Evolutionary conservation across 2,113 vertebrate species (phyloP).

Genomic region (Heterotis niloticus): DNA sequence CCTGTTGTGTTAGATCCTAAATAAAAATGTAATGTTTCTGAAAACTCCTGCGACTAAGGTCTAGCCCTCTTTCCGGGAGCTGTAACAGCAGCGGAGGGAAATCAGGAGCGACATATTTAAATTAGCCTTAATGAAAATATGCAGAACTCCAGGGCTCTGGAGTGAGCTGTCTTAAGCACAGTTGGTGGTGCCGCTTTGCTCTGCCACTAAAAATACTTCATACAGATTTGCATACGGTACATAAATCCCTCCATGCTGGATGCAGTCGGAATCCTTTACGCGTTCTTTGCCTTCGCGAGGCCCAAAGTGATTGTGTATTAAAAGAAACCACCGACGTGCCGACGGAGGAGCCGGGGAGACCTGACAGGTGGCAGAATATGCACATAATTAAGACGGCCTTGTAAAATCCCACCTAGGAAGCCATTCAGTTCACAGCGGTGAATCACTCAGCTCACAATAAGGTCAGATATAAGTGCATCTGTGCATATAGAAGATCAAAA

Average conservation of each 20-base stretch:
- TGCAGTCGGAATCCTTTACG: not conserved
- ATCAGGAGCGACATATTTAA: conserved; percentile 4
- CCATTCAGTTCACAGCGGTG: no score
- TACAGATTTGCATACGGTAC: conserved; percentile 14
- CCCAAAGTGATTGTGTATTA: not conserved
- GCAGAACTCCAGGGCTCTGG: not conserved
- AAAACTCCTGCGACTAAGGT: not conserved
- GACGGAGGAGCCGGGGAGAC: not conserved
- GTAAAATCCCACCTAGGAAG: not conserved
- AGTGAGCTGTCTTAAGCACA: conserved; percentile 5
- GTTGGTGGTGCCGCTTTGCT: conserved; percentile 11
- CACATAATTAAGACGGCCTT: conserved; percentile 13
- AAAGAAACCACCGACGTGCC: not conserved
- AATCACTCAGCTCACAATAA: not conserved
- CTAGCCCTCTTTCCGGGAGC: not conserved
- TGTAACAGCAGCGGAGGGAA: not conserved
- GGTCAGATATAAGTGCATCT: not conserved
- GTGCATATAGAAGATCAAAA: not conserved
- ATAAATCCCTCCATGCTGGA: not conserved
- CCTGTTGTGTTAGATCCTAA: not conserved
- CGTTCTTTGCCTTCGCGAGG: not conserved
- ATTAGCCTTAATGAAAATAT: conserved; percentile 12
- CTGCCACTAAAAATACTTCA: not conserved
- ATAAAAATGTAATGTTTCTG: not conserved
- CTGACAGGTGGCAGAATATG: conserved; percentile 19